phyloP scores from a whole-genome alignment of 2,888 invertebrate species.

The Margaritifera margaritifera region DNA sequence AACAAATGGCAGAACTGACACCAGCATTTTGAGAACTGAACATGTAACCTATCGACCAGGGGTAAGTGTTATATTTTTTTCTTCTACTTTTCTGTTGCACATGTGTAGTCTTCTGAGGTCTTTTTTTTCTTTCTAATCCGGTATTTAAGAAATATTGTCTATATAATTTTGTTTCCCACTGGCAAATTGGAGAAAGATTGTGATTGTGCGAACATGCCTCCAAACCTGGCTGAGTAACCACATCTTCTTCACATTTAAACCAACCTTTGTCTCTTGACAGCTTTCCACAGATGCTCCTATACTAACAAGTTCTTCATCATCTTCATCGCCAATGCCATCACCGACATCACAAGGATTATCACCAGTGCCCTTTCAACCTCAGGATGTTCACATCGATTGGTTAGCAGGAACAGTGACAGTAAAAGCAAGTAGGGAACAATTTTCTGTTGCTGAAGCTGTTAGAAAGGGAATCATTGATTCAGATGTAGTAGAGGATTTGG shows the following conservation, averaged over 20 bases:
- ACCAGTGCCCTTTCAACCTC: constrained; percentile 33
- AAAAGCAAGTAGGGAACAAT: constrained; percentile 79
- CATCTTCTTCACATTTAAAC: constrained; percentile 11
- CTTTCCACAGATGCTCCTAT: constrained; percentile 19
- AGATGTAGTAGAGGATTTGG: constrained; percentile 78
- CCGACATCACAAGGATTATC: constrained; percentile 1
- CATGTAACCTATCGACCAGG: constrained; percentile 8
- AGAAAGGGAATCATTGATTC: constrained; percentile 77
- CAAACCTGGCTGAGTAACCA: constrained; percentile 1
- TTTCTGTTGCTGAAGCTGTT: constrained; percentile 87
- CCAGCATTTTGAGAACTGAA: too few relatives aligned
- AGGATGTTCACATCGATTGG: constrained; percentile 60
- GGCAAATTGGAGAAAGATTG: background rate
- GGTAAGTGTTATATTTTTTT: constrained; percentile 24
- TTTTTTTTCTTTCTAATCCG: constrained; percentile 13
- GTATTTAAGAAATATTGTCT: constrained; percentile 15
- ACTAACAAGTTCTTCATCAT: constrained; percentile 8
- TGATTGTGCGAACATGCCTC: background rate
- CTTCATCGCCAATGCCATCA: constrained; percentile 1
- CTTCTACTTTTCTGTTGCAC: constrained; percentile 3
- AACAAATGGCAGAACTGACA: too few relatives aligned
- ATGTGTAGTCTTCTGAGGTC: constrained; percentile 8
- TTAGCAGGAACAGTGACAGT: constrained; percentile 75
- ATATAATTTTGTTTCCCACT: constrained; percentile 9
- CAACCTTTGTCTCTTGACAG: constrained; percentile 35